Evolutionary conservation across 2,113 vertebrate species (phyloP), one percentile per base, ranked within the genome.

Genomic region (Protobothrops mucrosquamatus): DNA sequence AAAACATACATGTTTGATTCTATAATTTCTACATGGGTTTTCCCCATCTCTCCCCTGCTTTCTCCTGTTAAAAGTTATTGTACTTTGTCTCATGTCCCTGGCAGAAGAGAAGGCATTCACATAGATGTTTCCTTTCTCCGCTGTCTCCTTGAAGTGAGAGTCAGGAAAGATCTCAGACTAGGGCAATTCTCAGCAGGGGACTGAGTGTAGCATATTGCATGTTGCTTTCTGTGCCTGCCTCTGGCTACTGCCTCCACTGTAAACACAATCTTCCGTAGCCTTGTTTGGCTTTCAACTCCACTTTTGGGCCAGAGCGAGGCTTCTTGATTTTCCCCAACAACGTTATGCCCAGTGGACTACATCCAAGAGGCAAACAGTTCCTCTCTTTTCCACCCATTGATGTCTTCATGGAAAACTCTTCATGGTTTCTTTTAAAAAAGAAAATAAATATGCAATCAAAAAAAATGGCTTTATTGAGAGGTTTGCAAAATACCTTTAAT

Each of bases 401-500:
- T 57, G 52, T 46, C 22, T 92, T 69, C 56, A 69, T 52, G 85
- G 92, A 89, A 61, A 90, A 34, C 86, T 89, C 69, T 87, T 24
- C 59, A 85, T 0, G 0, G 4, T 55, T 52, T 94, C 85, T 89
- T 89, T 81, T 86, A 0, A 39, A 39, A 69, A 8, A 92, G 91
- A 89, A 93, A 88, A 51, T 91, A 90, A 69, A n/a, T 34, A 57
- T 0, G 0, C 26, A 43, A 92, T 93, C 91, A 81, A 89, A 94
- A 94, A 39, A 46, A 86, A 46, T 0, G 0, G 14, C 93, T 95
- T 94, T 92, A 93, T 93, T 94, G 89, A 85, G 94, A 91, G 59
- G 46, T 26, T 90, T 15, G 51, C 57, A 88, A 51, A 61, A 93
- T 85, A 34, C 34, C 15, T 94, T 92, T 91, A 89, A 93, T 94